Evolutionary conservation across 2,888 invertebrate genomes (phyloP).

Genomic region (Ophioninae sp.): DNA sequence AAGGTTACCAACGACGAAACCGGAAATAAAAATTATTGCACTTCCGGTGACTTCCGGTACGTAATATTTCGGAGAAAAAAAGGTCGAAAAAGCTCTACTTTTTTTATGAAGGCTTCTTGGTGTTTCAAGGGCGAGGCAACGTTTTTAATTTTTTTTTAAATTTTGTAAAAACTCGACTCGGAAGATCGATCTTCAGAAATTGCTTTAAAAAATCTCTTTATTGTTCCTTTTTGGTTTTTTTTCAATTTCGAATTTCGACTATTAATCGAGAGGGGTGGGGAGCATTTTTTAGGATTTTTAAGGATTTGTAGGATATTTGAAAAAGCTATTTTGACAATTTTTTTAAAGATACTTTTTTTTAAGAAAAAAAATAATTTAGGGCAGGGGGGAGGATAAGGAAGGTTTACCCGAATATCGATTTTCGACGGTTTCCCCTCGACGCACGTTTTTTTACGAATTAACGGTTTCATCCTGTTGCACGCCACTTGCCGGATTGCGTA

Average conservation of each 20-base stretch:
- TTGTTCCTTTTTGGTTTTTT: not conserved
- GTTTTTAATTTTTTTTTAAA: not conserved
- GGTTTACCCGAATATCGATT: not conserved
- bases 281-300: constrained; percentile 71
- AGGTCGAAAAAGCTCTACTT: not conserved
- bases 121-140: not conserved
- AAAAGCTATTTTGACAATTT: not conserved
- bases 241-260: constrained; percentile 36
- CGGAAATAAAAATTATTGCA: constrained; percentile 14
- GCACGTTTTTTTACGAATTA: constrained; percentile 46
- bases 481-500: constrained; percentile 52
- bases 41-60: not conserved
- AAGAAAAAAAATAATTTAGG: not conserved
- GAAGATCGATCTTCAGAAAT: constrained; percentile 38
- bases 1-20: constrained; percentile 11
- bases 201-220: constrained; percentile 31
- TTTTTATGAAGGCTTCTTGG: not conserved
- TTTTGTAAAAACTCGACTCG: constrained; percentile 36
- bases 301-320: constrained; percentile 46
- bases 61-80: not conserved
- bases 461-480: constrained; percentile 55
- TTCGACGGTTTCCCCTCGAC: not conserved
- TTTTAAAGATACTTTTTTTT: no score
- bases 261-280: constrained; percentile 50
- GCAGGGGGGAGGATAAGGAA: not conserved